Percentiles rank a stretch among this genome's conserved stretches.
These are phyloP conservation scores for Dryococelus australis DNA, from an alignment of 2,888 invertebrate genomes.

Conservation along the genomic window DNA sequence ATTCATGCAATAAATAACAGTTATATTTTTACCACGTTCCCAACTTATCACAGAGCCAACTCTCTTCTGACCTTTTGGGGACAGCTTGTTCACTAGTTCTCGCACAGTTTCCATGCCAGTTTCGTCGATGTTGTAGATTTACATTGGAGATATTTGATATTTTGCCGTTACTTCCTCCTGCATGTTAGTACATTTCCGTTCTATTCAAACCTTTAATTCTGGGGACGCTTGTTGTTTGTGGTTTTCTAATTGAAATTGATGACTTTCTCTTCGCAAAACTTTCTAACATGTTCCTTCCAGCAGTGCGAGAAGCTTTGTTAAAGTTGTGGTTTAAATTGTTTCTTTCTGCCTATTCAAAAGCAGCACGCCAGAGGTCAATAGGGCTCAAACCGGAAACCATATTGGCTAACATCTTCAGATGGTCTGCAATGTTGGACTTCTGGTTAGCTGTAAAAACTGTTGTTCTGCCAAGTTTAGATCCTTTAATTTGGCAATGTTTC, in stretches of 20 bases:
- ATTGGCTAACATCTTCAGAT: not conserved
- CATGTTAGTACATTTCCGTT: not conserved
- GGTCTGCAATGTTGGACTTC: not conserved
- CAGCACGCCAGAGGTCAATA: not conserved
- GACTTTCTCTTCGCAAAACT: not conserved
- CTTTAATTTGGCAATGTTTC: not conserved
- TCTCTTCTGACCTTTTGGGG: conserved; percentile 55
- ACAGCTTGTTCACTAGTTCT: conserved; percentile 55
- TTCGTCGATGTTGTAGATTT: conserved; percentile 52
- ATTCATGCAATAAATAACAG: conserved; percentile 41
- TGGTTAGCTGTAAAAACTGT: not conserved
- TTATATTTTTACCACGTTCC: conserved; percentile 56
- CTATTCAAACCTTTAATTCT: not conserved
- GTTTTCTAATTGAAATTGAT: not conserved
- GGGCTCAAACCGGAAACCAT: not conserved
- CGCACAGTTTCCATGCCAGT: conserved; percentile 57
- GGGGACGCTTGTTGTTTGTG: not conserved
- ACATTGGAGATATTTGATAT: not conserved
- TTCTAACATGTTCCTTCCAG: not conserved
- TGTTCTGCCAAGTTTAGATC: not conserved
- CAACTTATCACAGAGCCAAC: conserved; percentile 57
- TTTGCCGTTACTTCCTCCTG: not conserved
- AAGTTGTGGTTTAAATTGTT: not conserved
- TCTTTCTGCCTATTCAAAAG: not conserved
- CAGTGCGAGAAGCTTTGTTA: not conserved